Base-by-base conservation (phyloP, 2,113 vertebrate species). In the Silurus glanis region DNA sequence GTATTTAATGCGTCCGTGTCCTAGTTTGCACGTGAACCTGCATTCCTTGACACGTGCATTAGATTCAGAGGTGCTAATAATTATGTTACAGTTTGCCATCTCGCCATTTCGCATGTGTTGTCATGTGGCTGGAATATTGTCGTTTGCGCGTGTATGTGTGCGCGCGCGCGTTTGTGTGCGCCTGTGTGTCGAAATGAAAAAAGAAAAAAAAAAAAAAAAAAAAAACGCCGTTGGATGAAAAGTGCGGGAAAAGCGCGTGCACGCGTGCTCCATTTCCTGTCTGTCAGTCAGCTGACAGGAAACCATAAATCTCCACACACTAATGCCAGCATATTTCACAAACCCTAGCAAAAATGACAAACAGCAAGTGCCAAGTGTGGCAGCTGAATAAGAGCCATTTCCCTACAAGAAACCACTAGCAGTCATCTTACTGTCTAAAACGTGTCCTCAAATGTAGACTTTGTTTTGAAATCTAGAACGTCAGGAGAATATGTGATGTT, bases 221-320 rank as follows among this genome's bases (percentile, higher is more conserved):
- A 13, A 56, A 23, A 82, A 17, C 8, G 59, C 13, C 13, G 49
- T 76, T 75, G 21, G 49, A 75, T 25, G 9, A 83, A 86, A 86
- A 78, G 80, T 83, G 67, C 45, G 53, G 45, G n/a, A 84, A 82
- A 78, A 69, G 67, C 61, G 80, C 61, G 59, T 61, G 83, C 19
- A 53, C 10, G 25, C 9, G 1, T 51, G 25, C 55, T 80, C 56
- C 79, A 64, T 74, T 85, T 83, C 72, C 69, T 82, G 64, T 67
- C 62, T 82, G 72, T 85, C 74, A 80, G 67, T 64, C 88, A 83
- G 72, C 61, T 86, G 56, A 83, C 74, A 76, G 53, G 72, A 78
- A 88, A 61, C 69, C 80, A 88, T 82, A 88, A 80, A 80, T 88
- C 56, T 61, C 78, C 83, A 53, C 58, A 13, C 78, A 80, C 59